Evolutionary conservation across 2,888 invertebrate genomes (phyloP).

Genomic region (Parelbella ahira): DNA sequence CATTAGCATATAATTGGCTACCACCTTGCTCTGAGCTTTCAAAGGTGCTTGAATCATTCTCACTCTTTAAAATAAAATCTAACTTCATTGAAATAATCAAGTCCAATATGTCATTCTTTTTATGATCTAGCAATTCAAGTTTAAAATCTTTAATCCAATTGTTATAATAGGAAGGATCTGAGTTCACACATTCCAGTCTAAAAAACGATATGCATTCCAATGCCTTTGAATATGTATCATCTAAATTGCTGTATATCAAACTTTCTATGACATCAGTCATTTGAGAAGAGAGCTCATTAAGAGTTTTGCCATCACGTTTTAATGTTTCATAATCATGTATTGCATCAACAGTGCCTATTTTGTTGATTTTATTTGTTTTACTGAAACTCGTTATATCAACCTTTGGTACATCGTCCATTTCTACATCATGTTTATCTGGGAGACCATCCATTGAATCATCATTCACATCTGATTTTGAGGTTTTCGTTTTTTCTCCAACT

Average conservation of each 20-base stretch:
- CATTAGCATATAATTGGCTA: conserved; percentile 66
- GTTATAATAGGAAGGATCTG: conserved; percentile 58
- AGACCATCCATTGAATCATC: no score
- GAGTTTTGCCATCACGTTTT: conserved; percentile 51
- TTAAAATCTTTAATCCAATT: conserved; percentile 63
- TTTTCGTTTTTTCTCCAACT: conserved; percentile 47
- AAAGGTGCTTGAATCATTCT: conserved; percentile 55
- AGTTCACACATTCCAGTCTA: conserved; percentile 55
- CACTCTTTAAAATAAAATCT: conserved; percentile 56
- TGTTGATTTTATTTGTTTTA: conserved; percentile 39
- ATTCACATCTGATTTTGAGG: conserved; percentile 28
- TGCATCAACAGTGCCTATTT: conserved; percentile 82
- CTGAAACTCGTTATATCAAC: conserved; percentile 39
- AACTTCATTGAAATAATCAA: conserved; percentile 52
- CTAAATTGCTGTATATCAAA: conserved; percentile 56
- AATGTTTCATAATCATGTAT: conserved; percentile 80
- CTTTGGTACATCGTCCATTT: conserved; percentile 44
- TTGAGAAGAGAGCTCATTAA: conserved; percentile 47
- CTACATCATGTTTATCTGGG: no score
- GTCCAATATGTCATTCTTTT: conserved; percentile 46
- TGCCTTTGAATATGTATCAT: conserved; percentile 58
- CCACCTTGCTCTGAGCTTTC: conserved; percentile 51
- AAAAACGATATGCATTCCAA: conserved; percentile 53
- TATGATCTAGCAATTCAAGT: conserved; percentile 44
- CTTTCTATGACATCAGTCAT: conserved; percentile 64